Base-by-base conservation (phyloP, 2,113 vertebrate genomes). In the Entomyzon cyanotis region DNA sequence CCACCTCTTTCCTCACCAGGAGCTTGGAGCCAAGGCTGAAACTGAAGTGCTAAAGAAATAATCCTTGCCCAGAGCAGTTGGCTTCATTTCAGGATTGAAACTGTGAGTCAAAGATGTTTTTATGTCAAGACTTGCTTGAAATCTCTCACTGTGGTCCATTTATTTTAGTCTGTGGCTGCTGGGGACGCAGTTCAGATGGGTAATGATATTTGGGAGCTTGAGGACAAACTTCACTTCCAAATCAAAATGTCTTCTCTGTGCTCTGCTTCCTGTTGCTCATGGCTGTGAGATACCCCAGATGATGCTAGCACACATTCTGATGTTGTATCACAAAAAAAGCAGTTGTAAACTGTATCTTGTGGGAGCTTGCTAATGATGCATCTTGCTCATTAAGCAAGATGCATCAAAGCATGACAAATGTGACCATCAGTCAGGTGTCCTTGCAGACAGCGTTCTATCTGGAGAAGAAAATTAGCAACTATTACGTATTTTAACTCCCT, bases 21-120 rank as follows among this genome's bases (percentile, higher is more conserved):
- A 90, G 14, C 35, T 70, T 77, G 50, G 18, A 91, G 55, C 67
- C 59, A 93, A 90, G 53, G 75, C 59, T 94, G 90, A 93, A 93
- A 93, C 81, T 77, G 84, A 83, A 93, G 46, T 83, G 42, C 87
- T 91, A 73, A 55, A 82, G 92, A 90, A 95, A 76, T 92, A 85
- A 93, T 77, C 60, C 71, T 83, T 68, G 52, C 79, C 79, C 79
- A 83, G 60, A 93, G 79, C 60, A 78, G 79, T 2, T 97, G 94
- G 91, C 91, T 93, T 67, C 82, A 19, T 75, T 77, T 92, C 87
- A 91, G 65, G 12, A 24, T 75, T 84, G 77, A 77, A 94, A 60
- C 73, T 37, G 52, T 52, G 84, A 95, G 60, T 93, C 84, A 94
- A 95, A 93, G 71, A 89, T 83, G 49, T 28, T 68, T 96, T 90